Percentiles rank a stretch among this genome's conserved stretches.
These are phyloP conservation scores for Acanthoscelides obtectus DNA, from an alignment of 2,888 invertebrate species.

Conservation along the genomic window DNA sequence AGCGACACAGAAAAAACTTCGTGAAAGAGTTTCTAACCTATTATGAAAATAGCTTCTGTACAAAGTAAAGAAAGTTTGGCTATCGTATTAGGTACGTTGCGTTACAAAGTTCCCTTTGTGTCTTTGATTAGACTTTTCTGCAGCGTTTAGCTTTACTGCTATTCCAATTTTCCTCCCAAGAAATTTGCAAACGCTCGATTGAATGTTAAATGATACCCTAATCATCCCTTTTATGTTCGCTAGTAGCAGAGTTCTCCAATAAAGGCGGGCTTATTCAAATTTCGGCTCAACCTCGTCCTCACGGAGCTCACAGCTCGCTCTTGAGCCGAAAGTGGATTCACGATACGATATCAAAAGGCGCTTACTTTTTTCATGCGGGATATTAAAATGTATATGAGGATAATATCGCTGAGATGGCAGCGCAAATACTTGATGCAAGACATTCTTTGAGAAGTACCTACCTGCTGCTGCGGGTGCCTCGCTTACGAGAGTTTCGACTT, in stretches of 20 bases:
- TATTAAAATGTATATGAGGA: too few species aligned
- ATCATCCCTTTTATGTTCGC: slow-evolving; percentile 5
- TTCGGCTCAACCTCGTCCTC: neutral
- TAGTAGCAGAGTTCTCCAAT: neutral
- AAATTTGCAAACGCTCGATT: slow-evolving; percentile 10
- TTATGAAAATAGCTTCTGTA: slow-evolving; percentile 1
- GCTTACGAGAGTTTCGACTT: too few species aligned
- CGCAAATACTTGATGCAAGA: too few species aligned
- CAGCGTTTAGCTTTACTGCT: neutral
- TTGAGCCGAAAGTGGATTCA: neutral
- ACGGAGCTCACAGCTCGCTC: neutral
- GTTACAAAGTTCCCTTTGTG: slow-evolving; percentile 7
- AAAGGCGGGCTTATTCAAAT: neutral
- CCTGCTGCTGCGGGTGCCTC: too few species aligned
- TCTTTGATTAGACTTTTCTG: slow-evolving; percentile 11
- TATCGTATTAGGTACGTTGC: neutral
- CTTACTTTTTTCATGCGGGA: neutral
- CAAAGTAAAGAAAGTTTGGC: slow-evolving; percentile 1
- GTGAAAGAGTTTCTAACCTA: neutral
- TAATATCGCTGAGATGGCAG: too few species aligned
- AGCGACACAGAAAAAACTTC: neutral
- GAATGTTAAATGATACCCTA: slow-evolving; percentile 5
- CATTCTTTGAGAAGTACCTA: too few species aligned
- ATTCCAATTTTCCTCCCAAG: slow-evolving; percentile 5
- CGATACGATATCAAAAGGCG: neutral